Evolutionary conservation across 2,113 vertebrate genomes (phyloP), one percentile per base, ranked within the genome.

Genomic region (Notiomystis cincta): DNA sequence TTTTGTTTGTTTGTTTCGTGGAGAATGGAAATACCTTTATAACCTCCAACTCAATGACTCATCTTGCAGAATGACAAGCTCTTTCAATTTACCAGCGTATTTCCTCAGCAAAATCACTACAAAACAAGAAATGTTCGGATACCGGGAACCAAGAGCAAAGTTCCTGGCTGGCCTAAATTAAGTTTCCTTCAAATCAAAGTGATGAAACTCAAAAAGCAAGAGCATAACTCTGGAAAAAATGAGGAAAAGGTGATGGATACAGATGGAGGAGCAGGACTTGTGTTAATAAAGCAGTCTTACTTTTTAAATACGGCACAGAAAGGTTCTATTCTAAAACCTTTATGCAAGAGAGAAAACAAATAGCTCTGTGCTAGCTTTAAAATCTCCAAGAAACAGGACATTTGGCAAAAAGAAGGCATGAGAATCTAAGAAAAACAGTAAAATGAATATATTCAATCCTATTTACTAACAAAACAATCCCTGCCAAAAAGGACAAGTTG

Each of bases 331-430:
- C 54, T 62, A 78, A 66, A 42, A 81, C 13, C 6, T 62, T 73
- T 78, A 77, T 51, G 31, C 11, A 76, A 61, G 57, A 80, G 11
- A 82, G 31, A 85, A 86, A 86, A 85, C 23, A 76, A 67, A 92
- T 28, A 76, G 19, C 50, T 91, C 45, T 91, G 45, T 38, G 51
- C 27, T 77, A 82, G 54, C 38, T 80, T 62, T 80, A 71, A 73
- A 77, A 90, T 82, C 56, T 64, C 35, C 62, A 82, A 89, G 50
- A 89, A 82, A 69, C 5, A 75, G n/a, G 58, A 61, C 27, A 76
- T 79, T 94, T 72, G 31, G 37, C 67, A 94, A 95, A 95, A 88
- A 11, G 54, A 90, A 93, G 35, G 54, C 80, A 86, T 73, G 42
- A 73, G 78, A 84, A 82, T 42, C 19, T 47, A 82, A 82, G 75